Base-by-base conservation (phyloP, 2,888 invertebrate species). In the Coelopa pilipes region DNA sequence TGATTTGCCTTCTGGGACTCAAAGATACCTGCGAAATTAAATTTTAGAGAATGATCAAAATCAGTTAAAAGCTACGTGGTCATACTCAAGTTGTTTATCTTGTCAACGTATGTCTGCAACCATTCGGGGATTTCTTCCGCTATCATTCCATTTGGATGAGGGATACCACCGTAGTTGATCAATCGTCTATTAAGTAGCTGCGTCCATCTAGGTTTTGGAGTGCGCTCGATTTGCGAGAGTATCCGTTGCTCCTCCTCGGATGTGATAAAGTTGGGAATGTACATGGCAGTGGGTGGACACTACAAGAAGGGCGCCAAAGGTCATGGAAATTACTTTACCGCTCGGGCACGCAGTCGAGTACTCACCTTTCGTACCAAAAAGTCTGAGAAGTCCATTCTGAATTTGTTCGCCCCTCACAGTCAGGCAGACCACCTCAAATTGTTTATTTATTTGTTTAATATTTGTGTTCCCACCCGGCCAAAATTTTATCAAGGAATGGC, bases 121-220 rank as follows among this genome's bases (percentile, higher is more conserved):
- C 98, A 98, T 85, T 87, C 81, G 1, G 99, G 98, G 79, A 99
- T 92, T 77, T 90, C 89, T 87, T 98, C 98, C 0, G 94, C 92
- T 77, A 99, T 92, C 96, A 99, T 96, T 74, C 97, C 97, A 82
- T 96, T 97, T 17, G 90, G 91, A 85, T 97, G 97, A 0, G 98
- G 98, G 73, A 97, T 89, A 0, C 99, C 99, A 34, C 99, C 99
- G 92, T 98, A 99, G 87, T 99, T 98, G 85, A 99, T 97, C n/a
- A 99, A 89, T 77, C 98, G 91, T 78, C 99, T 90, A 84, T 97
- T 94, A 21, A 93, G 92, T 57, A 99, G 89, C 83, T 94, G 94
- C 1, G 97, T 97, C 99, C 99, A 99, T 88, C 97, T 97, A 11
- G 98, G 98, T 81, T 92, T 94, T 84, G 99, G 98, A 12, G 93